These are phyloP conservation scores for Cydia fagiglandana DNA, from an alignment of 1,140 invertebrate genomes.

Conservation along the genomic window DNA sequence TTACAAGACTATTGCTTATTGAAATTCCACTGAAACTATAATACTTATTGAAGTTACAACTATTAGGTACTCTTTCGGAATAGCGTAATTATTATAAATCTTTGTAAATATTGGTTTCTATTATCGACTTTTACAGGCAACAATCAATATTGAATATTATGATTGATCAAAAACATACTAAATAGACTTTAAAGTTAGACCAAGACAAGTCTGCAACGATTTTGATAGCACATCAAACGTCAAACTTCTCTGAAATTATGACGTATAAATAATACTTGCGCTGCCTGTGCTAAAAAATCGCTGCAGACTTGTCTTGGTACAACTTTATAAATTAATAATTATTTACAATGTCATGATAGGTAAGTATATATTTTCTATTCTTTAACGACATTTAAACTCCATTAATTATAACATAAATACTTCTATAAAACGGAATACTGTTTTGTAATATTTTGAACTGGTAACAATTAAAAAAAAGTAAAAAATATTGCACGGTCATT, in stretches of 20 bases:
- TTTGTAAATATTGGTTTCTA: background rate
- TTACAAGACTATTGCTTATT: conserved; percentile 29
- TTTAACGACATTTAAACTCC: background rate
- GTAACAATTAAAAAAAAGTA: background rate
- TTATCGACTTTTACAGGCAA: background rate
- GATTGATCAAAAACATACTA: background rate
- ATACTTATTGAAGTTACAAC: conserved; percentile 16
- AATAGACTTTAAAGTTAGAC: background rate
- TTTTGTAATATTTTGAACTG: conserved; percentile 17
- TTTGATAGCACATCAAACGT: no score
- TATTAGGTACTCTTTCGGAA: conserved; percentile 20
- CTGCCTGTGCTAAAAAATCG: no score
- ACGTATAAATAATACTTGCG: no score
- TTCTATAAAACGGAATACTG: conserved; percentile 6
- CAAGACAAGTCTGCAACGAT: no score
- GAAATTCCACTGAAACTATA: conserved; percentile 25
- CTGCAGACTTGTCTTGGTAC: no score
- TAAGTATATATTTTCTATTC: background rate
- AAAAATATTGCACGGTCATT: background rate
- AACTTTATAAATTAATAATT: background rate
- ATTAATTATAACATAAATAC: conserved; percentile 6
- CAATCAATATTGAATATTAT: background rate
- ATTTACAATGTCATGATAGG: conserved; percentile 20
- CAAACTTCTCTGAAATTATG: no score
- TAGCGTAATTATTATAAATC: conserved; percentile 1